Conservation (phyloP, 2,888 invertebrate species). For the Acheta domesticus region DNA sequence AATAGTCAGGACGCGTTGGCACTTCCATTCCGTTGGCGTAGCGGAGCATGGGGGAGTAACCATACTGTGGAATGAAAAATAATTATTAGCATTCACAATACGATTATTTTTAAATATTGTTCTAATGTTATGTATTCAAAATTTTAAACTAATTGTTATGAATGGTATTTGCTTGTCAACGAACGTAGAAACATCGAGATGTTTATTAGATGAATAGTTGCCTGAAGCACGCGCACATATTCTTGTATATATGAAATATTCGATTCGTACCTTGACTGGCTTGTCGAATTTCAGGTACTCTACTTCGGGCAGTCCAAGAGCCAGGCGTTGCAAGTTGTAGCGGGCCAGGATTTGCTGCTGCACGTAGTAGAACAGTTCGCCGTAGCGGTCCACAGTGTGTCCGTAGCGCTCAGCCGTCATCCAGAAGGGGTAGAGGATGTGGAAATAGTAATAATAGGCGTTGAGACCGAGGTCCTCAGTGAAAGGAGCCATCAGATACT, state of each 20-base stretch:
- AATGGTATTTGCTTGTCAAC: too few species aligned
- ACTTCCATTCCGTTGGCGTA: slow-evolving; percentile 60
- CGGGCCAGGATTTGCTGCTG: slow-evolving; percentile 66
- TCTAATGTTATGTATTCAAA: too few species aligned
- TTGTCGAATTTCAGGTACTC: slow-evolving; percentile 54
- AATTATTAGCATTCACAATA: too few species aligned
- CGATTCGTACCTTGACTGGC: slow-evolving; percentile 23
- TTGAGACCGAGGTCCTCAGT: slow-evolving; percentile 68
- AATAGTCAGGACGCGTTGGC: slow-evolving; percentile 43
- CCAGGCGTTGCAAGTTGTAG: slow-evolving; percentile 71
- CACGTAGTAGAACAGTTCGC: slow-evolving; percentile 52
- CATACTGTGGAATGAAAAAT: background rate
- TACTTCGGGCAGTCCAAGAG: slow-evolving; percentile 66
- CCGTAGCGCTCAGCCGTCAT: slow-evolving; percentile 51
- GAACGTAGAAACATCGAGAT: too few species aligned
- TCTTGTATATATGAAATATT: too few species aligned
- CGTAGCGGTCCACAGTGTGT: slow-evolving; percentile 48
- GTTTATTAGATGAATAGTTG: too few species aligned
- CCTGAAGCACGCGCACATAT: too few species aligned
- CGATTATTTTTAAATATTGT: too few species aligned
- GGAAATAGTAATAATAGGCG: slow-evolving; percentile 63
- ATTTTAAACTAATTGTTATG: too few species aligned
- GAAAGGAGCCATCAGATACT: slow-evolving; percentile 56
- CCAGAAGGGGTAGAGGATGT: slow-evolving; percentile 62
- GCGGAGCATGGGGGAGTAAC: slow-evolving; percentile 45